Evolutionary conservation across 2,888 invertebrate species (phyloP).

Genomic region (Vesta saturnalis): DNA sequence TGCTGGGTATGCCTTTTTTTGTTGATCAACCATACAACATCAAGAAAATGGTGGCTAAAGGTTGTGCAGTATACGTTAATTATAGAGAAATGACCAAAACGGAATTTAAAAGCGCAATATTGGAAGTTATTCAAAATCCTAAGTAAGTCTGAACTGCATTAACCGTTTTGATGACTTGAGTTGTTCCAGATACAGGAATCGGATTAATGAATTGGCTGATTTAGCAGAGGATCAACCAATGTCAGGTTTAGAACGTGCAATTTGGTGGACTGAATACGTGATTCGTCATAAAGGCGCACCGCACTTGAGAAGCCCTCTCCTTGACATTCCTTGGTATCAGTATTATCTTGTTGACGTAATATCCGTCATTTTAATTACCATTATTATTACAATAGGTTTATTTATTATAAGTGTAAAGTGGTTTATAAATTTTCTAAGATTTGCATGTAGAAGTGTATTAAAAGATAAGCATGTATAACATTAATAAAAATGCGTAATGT

Average conservation of each 20-base stretch:
- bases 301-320: constrained; percentile 81
- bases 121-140: neutral
- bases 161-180: too few relatives aligned
- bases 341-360: too few relatives aligned
- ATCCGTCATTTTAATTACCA: too few relatives aligned
- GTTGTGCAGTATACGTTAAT: neutral
- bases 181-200: constrained; percentile 44
- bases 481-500: too few relatives aligned
- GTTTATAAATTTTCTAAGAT: too few relatives aligned
- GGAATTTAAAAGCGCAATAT: neutral
- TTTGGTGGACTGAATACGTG: constrained; percentile 90
- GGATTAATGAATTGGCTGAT: constrained; percentile 22
- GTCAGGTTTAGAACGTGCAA: constrained; percentile 77
- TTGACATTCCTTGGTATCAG: too few relatives aligned
- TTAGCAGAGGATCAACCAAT: constrained; percentile 72
- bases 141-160: neutral
- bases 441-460: too few relatives aligned
- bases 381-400: too few relatives aligned
- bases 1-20: neutral
- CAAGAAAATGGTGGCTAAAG: neutral
- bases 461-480: too few relatives aligned
- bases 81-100: neutral
- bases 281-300: constrained; percentile 81
- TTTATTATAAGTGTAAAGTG: too few relatives aligned
- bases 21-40: neutral